A percentile compares a stretch with the other conserved stretches of the same genome.
These are phyloP conservation scores for Abramis brama DNA, from an alignment of 2,113 vertebrate species.

Conservation along the genomic window DNA sequence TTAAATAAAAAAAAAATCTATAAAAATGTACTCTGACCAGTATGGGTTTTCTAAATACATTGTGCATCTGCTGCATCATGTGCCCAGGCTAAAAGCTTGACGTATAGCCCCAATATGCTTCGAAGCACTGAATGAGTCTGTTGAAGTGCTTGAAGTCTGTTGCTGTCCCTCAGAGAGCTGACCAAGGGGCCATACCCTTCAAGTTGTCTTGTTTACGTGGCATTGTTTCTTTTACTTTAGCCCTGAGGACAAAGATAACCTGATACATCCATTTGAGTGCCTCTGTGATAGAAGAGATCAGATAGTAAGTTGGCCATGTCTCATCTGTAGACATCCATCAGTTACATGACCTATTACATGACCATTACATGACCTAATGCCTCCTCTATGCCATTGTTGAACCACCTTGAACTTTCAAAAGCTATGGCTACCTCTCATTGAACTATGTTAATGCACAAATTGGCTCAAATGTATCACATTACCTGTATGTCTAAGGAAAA, in stretches of 20 bases:
- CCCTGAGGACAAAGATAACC: constrained; percentile 48
- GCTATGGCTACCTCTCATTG: not conserved
- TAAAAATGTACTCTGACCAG: no score
- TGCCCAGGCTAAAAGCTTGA: not conserved
- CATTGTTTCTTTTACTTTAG: constrained; percentile 50
- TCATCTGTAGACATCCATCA: constrained; percentile 25
- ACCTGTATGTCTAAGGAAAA: not conserved
- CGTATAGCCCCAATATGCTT: not conserved
- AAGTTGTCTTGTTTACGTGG: constrained; percentile 36
- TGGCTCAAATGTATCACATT: not conserved
- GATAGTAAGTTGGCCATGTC: not conserved
- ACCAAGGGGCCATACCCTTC: constrained; percentile 6
- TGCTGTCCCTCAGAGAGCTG: constrained; percentile 24
- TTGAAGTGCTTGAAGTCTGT: not conserved
- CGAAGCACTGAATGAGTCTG: no score
- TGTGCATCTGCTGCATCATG: no score
- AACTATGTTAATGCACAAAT: not conserved
- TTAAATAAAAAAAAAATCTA: no score
- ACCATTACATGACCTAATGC: not conserved
- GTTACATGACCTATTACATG: not conserved
- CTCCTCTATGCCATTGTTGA: not conserved
- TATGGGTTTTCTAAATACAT: no score
- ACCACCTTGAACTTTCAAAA: constrained; percentile 2
- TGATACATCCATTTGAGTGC: constrained; percentile 8
- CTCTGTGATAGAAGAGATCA: not conserved